Evolutionary conservation across 2,797 vertebrate genomes (phyloP), one percentile per base, ranked within the genome.

Genomic region (Gymnothorax reevesii): DNA sequence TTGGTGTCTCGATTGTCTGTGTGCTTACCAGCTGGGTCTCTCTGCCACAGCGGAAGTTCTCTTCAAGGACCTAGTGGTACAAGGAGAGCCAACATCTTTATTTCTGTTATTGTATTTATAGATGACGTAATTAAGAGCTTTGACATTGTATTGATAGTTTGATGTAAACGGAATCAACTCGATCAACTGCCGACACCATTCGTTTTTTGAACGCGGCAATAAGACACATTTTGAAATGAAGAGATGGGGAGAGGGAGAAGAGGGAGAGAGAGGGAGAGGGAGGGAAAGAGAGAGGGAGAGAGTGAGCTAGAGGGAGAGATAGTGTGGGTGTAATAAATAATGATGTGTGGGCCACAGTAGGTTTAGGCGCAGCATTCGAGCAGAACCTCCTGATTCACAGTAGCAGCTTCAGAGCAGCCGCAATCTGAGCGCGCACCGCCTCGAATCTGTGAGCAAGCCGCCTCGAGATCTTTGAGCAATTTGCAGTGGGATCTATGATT

Each of bases 301-400:
- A 73, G 87, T 89, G 73, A 66, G 83, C 86, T 87, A 52, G 82
- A 86, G 86, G 73, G 83, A 89, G 86, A 62, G 77, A 80, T 52
- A 79, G 84, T 88, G 90, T 90, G 88, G 89, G 88, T 91, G 90
- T 92, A 89, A 87, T 90, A 87, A 83, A 90, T 91, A 93, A 93
- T 90, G 91, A 91, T 91, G 91, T 90, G 91, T 93, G 92, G 93
- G 93, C 87, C 91, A 89, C 84, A 89, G 90, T 88, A 90, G 86
- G 87, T 86, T 83, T 75, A 88, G 87, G 88, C 87, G 84, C 85
- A 88, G 90, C 85, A 87, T 89, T 90, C 87, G 88, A 89, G 90
- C 88, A 92, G 87, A 90, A 91, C 89, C 91, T 89, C 87, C 88
- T 88, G 89, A 91, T 90, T 86, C 84, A 87, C 91, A 90, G 79